Evolutionary conservation across 2,888 invertebrate species (phyloP).

Genomic region (Luffia ferchaultella): DNA sequence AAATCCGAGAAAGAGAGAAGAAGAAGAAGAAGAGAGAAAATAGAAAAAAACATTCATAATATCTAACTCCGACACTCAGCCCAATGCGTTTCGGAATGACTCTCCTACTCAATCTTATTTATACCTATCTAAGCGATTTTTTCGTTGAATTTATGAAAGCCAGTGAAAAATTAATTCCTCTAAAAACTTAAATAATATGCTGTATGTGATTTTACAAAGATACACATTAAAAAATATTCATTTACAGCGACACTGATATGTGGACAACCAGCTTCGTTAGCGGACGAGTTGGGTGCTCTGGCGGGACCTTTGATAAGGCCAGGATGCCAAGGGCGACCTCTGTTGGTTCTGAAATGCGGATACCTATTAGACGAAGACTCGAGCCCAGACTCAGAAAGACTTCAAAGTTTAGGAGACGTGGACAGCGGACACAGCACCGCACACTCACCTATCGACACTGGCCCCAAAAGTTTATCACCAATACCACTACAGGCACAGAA

Average conservation of each 20-base stretch:
- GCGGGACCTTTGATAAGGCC: constrained; percentile 41
- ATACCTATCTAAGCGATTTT: too few relatives aligned
- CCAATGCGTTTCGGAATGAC: too few relatives aligned
- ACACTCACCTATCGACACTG: constrained; percentile 84
- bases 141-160: too few relatives aligned
- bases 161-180: too few relatives aligned
- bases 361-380: constrained; percentile 82
- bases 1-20: too few relatives aligned
- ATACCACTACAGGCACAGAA: constrained; percentile 64
- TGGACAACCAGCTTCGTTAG: constrained; percentile 71
- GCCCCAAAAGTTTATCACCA: constrained; percentile 86
- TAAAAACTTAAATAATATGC: too few relatives aligned
- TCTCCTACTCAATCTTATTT: too few relatives aligned
- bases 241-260: constrained; percentile 70
- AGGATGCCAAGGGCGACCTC: constrained; percentile 56
- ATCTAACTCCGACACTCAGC: too few relatives aligned
- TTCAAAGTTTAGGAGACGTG: constrained; percentile 77
- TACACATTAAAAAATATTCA: not conserved
- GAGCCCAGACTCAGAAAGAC: constrained; percentile 85
- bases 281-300: constrained; percentile 72
- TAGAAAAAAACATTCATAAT: too few relatives aligned
- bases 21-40: too few relatives aligned
- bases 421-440: constrained; percentile 94
- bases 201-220: too few relatives aligned
- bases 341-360: constrained; percentile 76